A percentile compares a stretch with the other conserved stretches of the same genome.
Conservation (phyloP, 2,113 vertebrate species). For the Willisornis vidua region DNA sequence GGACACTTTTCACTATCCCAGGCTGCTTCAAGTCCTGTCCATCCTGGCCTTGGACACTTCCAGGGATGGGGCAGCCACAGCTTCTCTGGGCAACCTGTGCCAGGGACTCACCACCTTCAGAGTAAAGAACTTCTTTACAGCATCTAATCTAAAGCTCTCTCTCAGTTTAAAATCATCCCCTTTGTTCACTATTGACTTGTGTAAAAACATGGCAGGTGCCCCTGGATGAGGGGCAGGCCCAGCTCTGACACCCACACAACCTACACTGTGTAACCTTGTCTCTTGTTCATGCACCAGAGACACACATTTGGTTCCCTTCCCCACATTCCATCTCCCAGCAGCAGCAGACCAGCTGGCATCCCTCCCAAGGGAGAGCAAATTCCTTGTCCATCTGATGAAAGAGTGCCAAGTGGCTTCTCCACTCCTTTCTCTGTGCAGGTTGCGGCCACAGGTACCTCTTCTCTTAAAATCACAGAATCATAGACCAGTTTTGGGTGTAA, state of each 20-base stretch:
- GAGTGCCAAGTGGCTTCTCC: background rate
- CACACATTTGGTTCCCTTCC: background rate
- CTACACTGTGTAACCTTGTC: rapidly evolving
- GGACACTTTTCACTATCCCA: background rate
- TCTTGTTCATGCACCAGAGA: rapidly evolving
- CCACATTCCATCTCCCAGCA: background rate
- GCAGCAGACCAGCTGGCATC: rapidly evolving
- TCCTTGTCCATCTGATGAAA: background rate
- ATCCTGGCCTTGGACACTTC: background rate
- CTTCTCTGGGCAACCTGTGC: background rate
- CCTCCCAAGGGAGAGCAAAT: background rate
- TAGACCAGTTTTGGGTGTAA: background rate
- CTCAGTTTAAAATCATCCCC: background rate
- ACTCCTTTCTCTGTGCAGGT: rapidly evolving
- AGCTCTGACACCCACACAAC: background rate
- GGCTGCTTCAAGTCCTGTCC: background rate
- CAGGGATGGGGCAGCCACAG: background rate
- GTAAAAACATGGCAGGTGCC: background rate
- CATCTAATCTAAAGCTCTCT: background rate
- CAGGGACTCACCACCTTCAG: background rate
- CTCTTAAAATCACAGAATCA: background rate
- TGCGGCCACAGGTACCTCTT: background rate
- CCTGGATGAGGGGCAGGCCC: background rate
- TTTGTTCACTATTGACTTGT: background rate
- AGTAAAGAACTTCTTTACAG: background rate